Conservation (phyloP, 2,113 vertebrate species). For the Hucho hucho region DNA sequence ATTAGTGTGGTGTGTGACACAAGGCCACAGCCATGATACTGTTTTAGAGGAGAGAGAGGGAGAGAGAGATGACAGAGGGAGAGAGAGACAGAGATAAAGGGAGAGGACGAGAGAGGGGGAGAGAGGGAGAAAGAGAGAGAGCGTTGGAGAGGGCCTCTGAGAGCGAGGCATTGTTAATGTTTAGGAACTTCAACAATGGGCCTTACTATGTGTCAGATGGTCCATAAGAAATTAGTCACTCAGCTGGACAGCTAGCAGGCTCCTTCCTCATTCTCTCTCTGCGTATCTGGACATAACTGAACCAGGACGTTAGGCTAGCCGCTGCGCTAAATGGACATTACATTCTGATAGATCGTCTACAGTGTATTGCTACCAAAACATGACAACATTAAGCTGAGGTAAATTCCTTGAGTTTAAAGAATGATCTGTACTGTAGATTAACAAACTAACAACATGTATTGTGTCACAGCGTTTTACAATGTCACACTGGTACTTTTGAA, state of each 20-base stretch:
- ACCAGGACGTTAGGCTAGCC: no score
- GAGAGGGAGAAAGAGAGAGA: constrained; percentile 3
- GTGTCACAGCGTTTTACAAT: no score
- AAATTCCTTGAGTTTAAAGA: no score
- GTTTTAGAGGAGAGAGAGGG: neutral
- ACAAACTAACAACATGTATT: no score
- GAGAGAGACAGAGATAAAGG: neutral
- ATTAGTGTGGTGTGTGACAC: constrained; percentile 2
- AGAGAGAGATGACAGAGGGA: neutral
- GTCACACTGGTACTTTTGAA: neutral
- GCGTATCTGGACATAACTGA: no score
- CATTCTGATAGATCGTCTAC: no score
- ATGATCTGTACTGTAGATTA: no score
- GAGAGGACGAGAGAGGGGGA: neutral
- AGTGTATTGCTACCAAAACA: no score
- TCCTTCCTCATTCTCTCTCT: neutral
- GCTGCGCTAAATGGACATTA: no score
- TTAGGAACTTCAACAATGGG: constrained; percentile 39
- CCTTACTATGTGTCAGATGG: constrained; percentile 11
- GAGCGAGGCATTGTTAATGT: constrained; percentile 27
- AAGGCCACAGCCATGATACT: neutral
- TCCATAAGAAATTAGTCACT: constrained; percentile 29
- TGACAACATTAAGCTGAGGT: no score
- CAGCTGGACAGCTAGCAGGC: neutral
- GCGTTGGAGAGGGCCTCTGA: constrained; percentile 1